A percentile compares a stretch with the other conserved stretches of the same genome.
These are phyloP conservation scores for Ichneumoninae sp. DNA, from an alignment of 2,888 invertebrate species.

Conservation along the genomic window DNA sequence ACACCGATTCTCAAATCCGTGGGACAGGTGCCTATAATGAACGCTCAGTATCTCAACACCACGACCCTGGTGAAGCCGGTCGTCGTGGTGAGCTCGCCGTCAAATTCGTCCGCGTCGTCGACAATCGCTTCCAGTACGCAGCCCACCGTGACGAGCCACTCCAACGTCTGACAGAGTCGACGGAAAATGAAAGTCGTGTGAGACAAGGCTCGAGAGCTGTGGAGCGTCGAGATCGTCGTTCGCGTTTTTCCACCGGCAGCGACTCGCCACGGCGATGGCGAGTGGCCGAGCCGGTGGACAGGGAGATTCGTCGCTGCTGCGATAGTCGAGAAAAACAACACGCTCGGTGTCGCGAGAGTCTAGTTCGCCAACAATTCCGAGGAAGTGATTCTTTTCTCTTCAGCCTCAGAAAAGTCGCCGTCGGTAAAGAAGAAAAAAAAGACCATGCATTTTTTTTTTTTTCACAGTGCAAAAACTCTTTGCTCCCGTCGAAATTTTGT, in stretches of 20 bases:
- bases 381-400: neutral
- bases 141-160: constrained; percentile 75
- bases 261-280: constrained; percentile 24
- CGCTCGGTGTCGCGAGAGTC: neutral
- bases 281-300: constrained; percentile 16
- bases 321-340: neutral
- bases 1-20: constrained; percentile 86
- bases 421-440: neutral
- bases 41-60: constrained; percentile 89
- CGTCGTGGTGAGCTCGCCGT: constrained; percentile 87
- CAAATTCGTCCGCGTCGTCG: constrained; percentile 77
- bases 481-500: neutral
- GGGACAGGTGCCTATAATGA: constrained; percentile 88
- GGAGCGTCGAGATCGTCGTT: constrained; percentile 48
- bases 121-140: constrained; percentile 79
- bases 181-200: constrained; percentile 76
- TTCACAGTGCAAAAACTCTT: neutral
- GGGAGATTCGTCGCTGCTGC: neutral
- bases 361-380: neutral
- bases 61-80: constrained; percentile 89
- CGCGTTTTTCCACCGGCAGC: constrained; percentile 12
- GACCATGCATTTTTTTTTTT: neutral
- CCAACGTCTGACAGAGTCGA: constrained; percentile 81
- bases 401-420: too few relatives aligned
- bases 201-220: constrained; percentile 71